A percentile compares a stretch with the other conserved stretches of the same genome.
These are phyloP conservation scores for Epistrophella euchroma DNA, from an alignment of 2,888 invertebrate genomes.

Conservation along the genomic window DNA sequence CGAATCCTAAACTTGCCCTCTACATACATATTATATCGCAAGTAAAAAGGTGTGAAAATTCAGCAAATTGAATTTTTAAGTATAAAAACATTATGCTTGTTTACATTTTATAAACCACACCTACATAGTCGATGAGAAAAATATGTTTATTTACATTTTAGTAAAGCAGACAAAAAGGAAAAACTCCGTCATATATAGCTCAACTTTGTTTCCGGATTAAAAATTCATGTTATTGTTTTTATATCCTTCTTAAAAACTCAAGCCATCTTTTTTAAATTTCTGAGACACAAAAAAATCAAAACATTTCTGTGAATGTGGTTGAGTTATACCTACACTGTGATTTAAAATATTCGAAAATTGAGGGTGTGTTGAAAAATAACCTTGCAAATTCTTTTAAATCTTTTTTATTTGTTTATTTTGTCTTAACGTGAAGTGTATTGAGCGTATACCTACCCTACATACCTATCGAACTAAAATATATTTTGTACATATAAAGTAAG, in stretches of 20 bases:
- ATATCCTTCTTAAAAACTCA: neutral
- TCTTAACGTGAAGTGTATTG: neutral
- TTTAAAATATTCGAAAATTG: neutral
- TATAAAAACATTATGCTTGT: constrained; percentile 5
- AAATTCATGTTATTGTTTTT: constrained; percentile 18
- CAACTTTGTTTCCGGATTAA: constrained; percentile 16
- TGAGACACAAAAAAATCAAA: neutral
- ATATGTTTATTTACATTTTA: neutral
- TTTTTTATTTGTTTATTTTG: constrained; percentile 1
- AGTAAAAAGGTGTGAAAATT: neutral
- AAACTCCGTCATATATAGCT: neutral
- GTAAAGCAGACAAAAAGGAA: no score
- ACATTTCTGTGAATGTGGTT: neutral
- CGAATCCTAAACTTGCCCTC: no score
- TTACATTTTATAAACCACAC: constrained; percentile 6
- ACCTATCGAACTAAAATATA: neutral
- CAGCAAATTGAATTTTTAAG: constrained; percentile 3
- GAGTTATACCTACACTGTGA: neutral
- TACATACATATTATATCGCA: no score
- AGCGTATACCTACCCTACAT: neutral
- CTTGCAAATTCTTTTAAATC: neutral
- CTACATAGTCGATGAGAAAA: neutral
- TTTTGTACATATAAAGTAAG: neutral
- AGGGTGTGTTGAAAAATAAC: neutral
- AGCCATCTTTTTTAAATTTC: neutral